A percentile compares a stretch with the other conserved stretches of the same genome.
These are phyloP conservation scores for Clanis bilineata DNA, from an alignment of 2,888 invertebrate genomes.

Conservation along the genomic window DNA sequence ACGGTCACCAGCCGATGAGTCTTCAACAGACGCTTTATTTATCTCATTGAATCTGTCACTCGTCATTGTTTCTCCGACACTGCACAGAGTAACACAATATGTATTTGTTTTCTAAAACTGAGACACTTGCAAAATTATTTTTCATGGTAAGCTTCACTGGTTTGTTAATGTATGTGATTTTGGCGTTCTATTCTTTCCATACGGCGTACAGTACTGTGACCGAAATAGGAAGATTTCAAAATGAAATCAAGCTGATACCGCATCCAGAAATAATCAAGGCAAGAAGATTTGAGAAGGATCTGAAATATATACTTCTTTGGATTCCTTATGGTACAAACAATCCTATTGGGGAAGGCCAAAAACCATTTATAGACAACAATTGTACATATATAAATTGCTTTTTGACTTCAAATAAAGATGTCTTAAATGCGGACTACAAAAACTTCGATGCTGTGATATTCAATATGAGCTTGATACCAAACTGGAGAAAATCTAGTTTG, in stretches of 20 bases:
- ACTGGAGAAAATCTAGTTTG: conserved; percentile 35
- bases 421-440: conserved; percentile 41
- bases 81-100: conserved; percentile 34
- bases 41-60: conserved; percentile 38
- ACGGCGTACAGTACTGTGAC: conserved; percentile 42
- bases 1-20: conserved; percentile 37
- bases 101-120: conserved; percentile 50
- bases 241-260: conserved; percentile 23
- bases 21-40: conserved; percentile 35
- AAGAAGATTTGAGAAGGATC: conserved; percentile 29
- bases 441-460: conserved; percentile 65
- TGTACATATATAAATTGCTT: conserved; percentile 60
- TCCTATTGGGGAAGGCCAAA: conserved; percentile 42
- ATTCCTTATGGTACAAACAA: conserved; percentile 29
- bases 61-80: conserved; percentile 35
- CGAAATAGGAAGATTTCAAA: conserved; percentile 32
- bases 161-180: conserved; percentile 50
- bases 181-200: conserved; percentile 64
- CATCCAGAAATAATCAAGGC: conserved; percentile 14
- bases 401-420: conserved; percentile 50
- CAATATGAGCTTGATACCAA: conserved; percentile 40
- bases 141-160: conserved; percentile 61
- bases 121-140: conserved; percentile 60
- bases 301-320: conserved; percentile 64
- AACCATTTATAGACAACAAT: conserved; percentile 44